Evolutionary conservation across 2,113 vertebrate genomes (phyloP).

Genomic region (Eptesicus fuscus): DNA sequence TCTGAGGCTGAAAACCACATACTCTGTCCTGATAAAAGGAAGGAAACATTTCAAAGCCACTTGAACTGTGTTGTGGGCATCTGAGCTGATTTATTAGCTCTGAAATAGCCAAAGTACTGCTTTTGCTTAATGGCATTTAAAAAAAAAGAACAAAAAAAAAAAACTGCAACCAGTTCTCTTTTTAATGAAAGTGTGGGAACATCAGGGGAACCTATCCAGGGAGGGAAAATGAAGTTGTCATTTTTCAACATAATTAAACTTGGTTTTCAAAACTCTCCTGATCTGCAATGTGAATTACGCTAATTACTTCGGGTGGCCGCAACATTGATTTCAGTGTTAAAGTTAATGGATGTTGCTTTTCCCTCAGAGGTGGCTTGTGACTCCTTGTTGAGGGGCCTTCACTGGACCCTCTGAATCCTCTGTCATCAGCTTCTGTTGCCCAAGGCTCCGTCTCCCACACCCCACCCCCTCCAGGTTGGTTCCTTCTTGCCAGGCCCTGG

Average conservation of each 20-base stretch:
- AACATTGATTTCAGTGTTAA: constrained; percentile 93
- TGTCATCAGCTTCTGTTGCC: constrained; percentile 74
- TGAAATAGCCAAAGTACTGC: constrained; percentile 76
- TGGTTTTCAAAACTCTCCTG: constrained; percentile 81
- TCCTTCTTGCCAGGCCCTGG: background rate
- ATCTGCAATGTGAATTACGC: constrained; percentile 86
- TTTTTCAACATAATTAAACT: constrained; percentile 85
- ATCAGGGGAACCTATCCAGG: constrained; percentile 69
- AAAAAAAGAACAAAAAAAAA: constrained; percentile 27
- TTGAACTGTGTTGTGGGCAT: constrained; percentile 75
- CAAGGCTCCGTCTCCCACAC: background rate
- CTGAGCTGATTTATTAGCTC: constrained; percentile 78
- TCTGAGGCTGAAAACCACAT: background rate
- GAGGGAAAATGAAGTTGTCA: constrained; percentile 83
- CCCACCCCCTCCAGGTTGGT: background rate
- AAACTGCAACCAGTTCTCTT: constrained; percentile 68
- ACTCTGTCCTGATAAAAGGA: constrained; percentile 33
- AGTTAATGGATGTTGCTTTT: constrained; percentile 94
- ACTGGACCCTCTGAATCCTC: constrained; percentile 87
- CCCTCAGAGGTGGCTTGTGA: constrained; percentile 84
- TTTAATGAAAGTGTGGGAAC: constrained; percentile 77
- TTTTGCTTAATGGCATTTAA: constrained; percentile 78
- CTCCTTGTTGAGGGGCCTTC: constrained; percentile 87
- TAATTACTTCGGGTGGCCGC: constrained; percentile 91
- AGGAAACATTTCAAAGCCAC: constrained; percentile 76